A percentile compares a stretch with the other conserved stretches of the same genome.
Evolutionary conservation across 1,140 invertebrate genomes (phyloP).

Genomic region (Lepeophtheirus salmonis): DNA sequence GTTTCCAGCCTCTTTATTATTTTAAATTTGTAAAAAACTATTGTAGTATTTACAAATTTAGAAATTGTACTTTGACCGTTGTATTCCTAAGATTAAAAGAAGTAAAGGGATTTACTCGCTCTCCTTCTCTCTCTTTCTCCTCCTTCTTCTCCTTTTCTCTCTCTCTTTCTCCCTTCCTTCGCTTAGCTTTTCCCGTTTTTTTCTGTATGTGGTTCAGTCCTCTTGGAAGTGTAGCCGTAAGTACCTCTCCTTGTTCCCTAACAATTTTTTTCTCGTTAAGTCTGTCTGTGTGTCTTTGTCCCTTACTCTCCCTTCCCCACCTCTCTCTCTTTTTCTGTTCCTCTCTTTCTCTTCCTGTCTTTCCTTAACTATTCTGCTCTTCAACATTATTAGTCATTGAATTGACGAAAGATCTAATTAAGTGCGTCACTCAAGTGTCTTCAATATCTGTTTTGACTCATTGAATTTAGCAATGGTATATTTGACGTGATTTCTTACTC

Average conservation of each 20-base stretch:
- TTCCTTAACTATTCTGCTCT: not conserved
- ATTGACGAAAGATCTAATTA: too few species aligned
- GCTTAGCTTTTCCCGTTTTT: not conserved
- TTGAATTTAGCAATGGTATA: too few species aligned
- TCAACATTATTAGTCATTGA: not conserved
- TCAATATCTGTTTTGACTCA: too few species aligned
- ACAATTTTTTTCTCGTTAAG: slow-evolving; percentile 18
- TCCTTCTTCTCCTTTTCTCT: not conserved
- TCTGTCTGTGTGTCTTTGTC: not conserved
- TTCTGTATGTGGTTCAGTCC: not conserved
- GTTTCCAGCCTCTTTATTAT: too few species aligned
- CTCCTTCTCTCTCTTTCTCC: not conserved
- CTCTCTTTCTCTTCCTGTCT: not conserved
- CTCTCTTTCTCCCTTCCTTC: not conserved
- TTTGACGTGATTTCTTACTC: too few species aligned
- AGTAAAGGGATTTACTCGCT: not conserved
- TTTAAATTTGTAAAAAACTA: too few species aligned
- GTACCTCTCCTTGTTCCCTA: slow-evolving; percentile 3
- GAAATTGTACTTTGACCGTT: too few species aligned
- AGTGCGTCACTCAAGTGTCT: too few species aligned
- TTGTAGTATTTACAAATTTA: too few species aligned
- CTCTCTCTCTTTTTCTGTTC: not conserved
- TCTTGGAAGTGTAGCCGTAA: not conserved
- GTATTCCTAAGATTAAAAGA: not conserved
- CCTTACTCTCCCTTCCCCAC: not conserved